A percentile compares a stretch with the other conserved stretches of the same genome.
Conservation (phyloP, 2,888 invertebrate species). For the Cheilosia vulpina region DNA sequence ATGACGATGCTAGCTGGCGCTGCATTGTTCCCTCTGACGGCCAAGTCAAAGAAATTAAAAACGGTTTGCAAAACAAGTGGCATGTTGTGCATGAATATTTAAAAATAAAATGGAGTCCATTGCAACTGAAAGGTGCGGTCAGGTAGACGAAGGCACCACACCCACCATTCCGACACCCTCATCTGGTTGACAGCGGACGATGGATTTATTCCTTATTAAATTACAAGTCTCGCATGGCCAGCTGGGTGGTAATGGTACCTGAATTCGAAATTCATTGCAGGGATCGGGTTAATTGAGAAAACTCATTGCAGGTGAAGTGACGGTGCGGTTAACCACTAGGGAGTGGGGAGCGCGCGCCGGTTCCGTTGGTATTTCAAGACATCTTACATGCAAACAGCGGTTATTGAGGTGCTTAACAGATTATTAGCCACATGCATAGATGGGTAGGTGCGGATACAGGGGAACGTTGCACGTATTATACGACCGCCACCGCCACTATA, state of each 20-base stretch:
- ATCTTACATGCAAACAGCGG: conserved; percentile 63
- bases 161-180: conserved; percentile 1
- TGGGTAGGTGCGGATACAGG: neutral
- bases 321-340: conserved; percentile 47
- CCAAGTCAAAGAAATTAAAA: conserved; percentile 62
- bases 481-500: conserved; percentile 40
- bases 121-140: conserved; percentile 49
- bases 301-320: conserved; percentile 48
- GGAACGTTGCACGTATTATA: conserved; percentile 30
- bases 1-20: conserved; percentile 39
- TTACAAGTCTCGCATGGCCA: conserved; percentile 21
- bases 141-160: conserved; percentile 23
- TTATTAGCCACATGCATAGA: conserved; percentile 54
- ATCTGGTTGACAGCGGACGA: conserved; percentile 38
- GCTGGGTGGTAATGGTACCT: conserved; percentile 18
- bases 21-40: conserved; percentile 55
- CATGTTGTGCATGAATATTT: conserved; percentile 59
- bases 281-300: conserved; percentile 69
- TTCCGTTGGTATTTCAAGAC: conserved; percentile 40
- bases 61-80: conserved; percentile 35
- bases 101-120: conserved; percentile 41
- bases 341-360: neutral
- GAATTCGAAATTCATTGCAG: conserved; percentile 46
- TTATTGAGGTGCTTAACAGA: conserved; percentile 72
- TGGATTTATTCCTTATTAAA: conserved; percentile 61